These are phyloP conservation scores for Meloe dianella DNA, from an alignment of 2,888 invertebrate species.

Conservation along the genomic window DNA sequence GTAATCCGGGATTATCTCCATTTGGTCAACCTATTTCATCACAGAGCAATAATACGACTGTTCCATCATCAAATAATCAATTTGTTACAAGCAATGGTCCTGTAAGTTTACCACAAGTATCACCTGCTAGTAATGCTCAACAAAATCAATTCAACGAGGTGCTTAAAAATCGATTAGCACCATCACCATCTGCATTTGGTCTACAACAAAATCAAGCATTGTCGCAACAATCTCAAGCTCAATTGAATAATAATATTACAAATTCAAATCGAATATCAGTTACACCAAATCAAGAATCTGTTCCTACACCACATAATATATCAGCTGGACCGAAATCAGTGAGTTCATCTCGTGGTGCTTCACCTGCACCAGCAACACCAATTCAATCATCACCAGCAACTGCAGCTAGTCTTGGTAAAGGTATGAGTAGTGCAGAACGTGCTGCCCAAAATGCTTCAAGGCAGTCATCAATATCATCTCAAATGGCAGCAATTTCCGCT, in stretches of 20 bases:
- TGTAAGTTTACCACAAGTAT: conserved; percentile 53
- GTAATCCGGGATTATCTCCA: conserved; percentile 70
- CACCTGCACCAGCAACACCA: conserved; percentile 62
- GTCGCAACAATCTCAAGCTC: conserved; percentile 56
- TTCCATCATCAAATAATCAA: conserved; percentile 52
- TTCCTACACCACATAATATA: conserved; percentile 63
- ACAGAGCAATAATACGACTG: conserved; percentile 45
- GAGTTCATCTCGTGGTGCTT: conserved; percentile 66
- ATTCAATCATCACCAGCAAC: conserved; percentile 56
- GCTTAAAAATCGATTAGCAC: conserved; percentile 64
- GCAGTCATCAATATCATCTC: conserved; percentile 68
- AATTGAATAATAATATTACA: conserved; percentile 57
- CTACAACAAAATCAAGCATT: conserved; percentile 49
- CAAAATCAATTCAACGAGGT: conserved; percentile 64
- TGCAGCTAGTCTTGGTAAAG: conserved; percentile 61
- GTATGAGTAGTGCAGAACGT: conserved; percentile 64
- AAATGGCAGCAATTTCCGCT: conserved; percentile 75
- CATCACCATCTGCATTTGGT: conserved; percentile 56
- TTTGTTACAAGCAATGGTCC: conserved; percentile 58
- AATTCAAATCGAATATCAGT: conserved; percentile 56
- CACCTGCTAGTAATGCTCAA: conserved; percentile 60
- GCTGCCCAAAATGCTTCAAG: conserved; percentile 62
- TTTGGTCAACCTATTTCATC: conserved; percentile 70
- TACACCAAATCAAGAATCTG: conserved; percentile 51
- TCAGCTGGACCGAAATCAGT: conserved; percentile 66